These are phyloP conservation scores for Nerophis lumbriciformis DNA, from an alignment of 2,113 vertebrate genomes.

Conservation along the genomic window DNA sequence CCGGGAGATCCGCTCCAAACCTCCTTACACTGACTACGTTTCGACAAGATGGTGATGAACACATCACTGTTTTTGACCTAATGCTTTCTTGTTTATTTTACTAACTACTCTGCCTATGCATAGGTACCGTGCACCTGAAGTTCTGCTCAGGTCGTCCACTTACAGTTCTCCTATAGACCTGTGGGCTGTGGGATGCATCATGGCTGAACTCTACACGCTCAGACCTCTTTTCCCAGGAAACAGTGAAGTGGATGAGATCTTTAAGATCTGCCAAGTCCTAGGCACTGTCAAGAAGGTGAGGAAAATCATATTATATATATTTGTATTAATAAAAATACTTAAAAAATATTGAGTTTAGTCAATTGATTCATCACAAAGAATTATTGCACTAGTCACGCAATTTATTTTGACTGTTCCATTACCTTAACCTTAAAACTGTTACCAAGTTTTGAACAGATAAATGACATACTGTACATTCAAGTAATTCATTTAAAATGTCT, in stretches of 20 bases:
- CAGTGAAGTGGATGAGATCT: conserved; percentile 97
- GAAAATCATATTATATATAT: neutral
- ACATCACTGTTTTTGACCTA: too few species aligned
- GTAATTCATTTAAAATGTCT: too few species aligned
- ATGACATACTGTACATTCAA: too few species aligned
- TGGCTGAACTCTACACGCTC: conserved; percentile 93
- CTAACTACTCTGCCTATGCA: neutral
- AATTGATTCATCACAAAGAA: too few species aligned
- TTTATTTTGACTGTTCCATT: too few species aligned
- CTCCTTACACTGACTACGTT: conserved; percentile 96
- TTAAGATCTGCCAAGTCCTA: conserved; percentile 98
- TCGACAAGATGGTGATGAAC: conserved; percentile 86
- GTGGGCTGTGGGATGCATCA: conserved; percentile 97
- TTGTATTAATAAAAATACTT: too few species aligned
- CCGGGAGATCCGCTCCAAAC: conserved; percentile 91
- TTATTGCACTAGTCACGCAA: too few species aligned
- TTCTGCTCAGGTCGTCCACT: conserved; percentile 83
- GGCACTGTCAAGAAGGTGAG: conserved; percentile 93
- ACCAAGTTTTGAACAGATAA: too few species aligned
- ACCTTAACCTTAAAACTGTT: too few species aligned
- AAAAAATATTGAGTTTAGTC: too few species aligned
- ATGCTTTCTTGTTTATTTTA: neutral
- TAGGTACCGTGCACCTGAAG: conserved; percentile 98
- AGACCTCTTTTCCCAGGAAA: conserved; percentile 97
- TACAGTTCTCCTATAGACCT: conserved; percentile 96